Percentiles rank a stretch among this genome's conserved stretches.
Conservation (phyloP, 2,888 invertebrate species). For the Elegia similella region DNA sequence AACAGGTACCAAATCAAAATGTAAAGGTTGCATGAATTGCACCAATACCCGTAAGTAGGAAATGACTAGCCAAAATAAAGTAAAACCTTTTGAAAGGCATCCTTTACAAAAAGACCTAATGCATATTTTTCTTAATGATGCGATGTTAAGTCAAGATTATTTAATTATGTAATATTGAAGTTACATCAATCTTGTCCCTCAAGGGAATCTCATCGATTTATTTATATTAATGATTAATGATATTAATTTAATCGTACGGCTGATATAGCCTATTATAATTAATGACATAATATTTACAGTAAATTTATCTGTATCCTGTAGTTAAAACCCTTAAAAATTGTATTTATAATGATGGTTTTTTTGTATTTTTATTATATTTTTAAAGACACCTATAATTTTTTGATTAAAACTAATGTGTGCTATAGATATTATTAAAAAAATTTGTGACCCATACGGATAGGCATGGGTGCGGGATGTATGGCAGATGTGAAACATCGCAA, state of each 20-base stretch:
- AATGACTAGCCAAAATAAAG: neutral
- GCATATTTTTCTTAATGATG: neutral
- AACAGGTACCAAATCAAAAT: constrained; percentile 96
- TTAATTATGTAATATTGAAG: neutral
- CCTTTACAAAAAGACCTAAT: neutral
- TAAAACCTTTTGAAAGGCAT: neutral
- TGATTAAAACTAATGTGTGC: no score
- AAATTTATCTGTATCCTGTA: no score
- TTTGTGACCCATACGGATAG: no score
- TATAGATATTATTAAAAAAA: no score
- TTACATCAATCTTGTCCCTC: neutral
- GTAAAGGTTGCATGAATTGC: constrained; percentile 29
- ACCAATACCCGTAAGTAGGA: neutral
- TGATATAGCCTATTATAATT: no score
- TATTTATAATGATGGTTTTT: no score
- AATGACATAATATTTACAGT: no score
- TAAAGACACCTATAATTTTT: no score
- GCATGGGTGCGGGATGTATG: no score
- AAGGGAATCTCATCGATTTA: constrained; percentile 17
- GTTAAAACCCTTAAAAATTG: no score
- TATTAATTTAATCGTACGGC: constrained; percentile 11
- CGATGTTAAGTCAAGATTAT: neutral
- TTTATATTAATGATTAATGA: constrained; percentile 22
- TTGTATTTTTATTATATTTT: no score
- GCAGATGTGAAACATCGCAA: no score